These are phyloP conservation scores for Psilopsiagon aymara DNA, from an alignment of 2,113 vertebrate genomes.

Conservation along the genomic window DNA sequence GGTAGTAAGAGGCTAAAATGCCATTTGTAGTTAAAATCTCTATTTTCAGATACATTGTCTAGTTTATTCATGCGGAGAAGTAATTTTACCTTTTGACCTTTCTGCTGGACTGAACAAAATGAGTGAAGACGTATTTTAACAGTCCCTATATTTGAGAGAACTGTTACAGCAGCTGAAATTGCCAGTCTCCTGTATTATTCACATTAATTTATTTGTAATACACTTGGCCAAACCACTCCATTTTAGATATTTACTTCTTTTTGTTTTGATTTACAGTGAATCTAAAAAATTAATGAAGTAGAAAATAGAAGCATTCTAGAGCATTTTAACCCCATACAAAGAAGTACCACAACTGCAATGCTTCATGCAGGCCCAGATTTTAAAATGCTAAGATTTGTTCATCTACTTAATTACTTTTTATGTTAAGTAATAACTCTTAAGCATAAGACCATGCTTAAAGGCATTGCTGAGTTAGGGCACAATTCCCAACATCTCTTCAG, in stretches of 20 bases:
- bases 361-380: background rate
- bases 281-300: conserved; percentile 33
- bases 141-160: background rate
- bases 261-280: conserved; percentile 23
- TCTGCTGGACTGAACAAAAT: conserved; percentile 32
- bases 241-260: conserved; percentile 13
- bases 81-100: conserved; percentile 52
- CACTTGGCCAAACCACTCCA: background rate
- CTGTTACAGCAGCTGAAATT: conserved; percentile 10
- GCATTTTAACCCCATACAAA: background rate
- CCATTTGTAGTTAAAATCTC: conserved; percentile 50
- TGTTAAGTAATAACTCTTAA: background rate
- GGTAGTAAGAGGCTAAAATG: background rate
- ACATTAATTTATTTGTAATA: conserved; percentile 5
- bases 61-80: conserved; percentile 50
- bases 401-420: background rate
- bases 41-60: conserved; percentile 31
- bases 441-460: background rate
- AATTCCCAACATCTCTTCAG: background rate
- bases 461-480: background rate
- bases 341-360: background rate
- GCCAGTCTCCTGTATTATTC: background rate
- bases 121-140: background rate
- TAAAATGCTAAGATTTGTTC: background rate
- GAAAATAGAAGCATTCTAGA: conserved; percentile 7